Base-by-base conservation (phyloP, 2,888 invertebrate genomes). In the Lymantria dispar region DNA sequence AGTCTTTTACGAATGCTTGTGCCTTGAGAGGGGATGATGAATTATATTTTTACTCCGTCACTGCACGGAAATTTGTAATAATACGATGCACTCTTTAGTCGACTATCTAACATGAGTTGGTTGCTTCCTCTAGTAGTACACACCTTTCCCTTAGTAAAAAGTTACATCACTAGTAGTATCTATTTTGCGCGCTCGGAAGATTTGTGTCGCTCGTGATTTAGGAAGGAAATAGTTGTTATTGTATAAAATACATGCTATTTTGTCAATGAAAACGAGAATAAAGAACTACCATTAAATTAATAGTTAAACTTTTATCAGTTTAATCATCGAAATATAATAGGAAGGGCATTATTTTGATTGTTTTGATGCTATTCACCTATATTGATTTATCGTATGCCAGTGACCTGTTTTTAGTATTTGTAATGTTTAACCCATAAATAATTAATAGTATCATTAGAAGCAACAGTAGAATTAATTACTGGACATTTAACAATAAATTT, bases 381-480 rank as follows among this genome's bases (percentile, higher is more conserved):
- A 90, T 90, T 89, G 90, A 90, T 90, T 89, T 87, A 87, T 86
- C 74, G 72, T 82, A 85, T 70, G 80, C 83, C 78, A 85, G 78
- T 89, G 90, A 90, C 89, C 90, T 84, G 87, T 85, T 85, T 88
- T 85, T 82, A 74, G 64, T 82, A 74, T 82, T 82, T 80, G 79
- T 81, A 77, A 81, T 79, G 78, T 83, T 80, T 81, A 75, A 69
- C 69, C 22, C 72, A 74, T 87, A 83, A 88, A 87, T 89, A 87
- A 80, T 87, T 85, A 82, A 83, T 81, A 72, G 70, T 73, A 73
- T 71, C 72, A 77, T 76, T 72, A 71, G 52, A 53, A 65, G 58
- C 56, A 60, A 62, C 60, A 53, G 54, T 54, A 43, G 33, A 49
- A 55, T 60, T 62, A 55, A 63, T 67, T 59, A 61, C n/a, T 38